Evolutionary conservation across 1,140 invertebrate species (phyloP).

Genomic region (Apis florea): DNA sequence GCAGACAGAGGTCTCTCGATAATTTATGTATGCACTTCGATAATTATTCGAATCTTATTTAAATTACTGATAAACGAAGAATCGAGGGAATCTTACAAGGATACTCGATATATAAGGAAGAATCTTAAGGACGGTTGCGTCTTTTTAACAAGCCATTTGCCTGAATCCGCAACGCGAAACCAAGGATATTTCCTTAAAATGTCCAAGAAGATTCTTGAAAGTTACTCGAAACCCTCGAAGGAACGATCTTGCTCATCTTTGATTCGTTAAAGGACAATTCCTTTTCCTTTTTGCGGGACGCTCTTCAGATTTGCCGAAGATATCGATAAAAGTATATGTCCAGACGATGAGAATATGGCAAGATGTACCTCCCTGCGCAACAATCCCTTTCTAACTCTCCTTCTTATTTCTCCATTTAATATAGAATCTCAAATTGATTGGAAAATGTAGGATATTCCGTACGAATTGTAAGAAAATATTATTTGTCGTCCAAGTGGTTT

Average conservation of each 20-base stretch:
- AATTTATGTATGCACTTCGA: conserved; percentile 3
- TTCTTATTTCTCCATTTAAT: background rate
- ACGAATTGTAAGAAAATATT: background rate
- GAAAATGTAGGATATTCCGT: background rate
- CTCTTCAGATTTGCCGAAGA: background rate
- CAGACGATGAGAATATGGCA: background rate
- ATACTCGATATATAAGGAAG: conserved; percentile 16
- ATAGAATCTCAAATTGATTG: background rate
- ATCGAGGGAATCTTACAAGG: conserved; percentile 6
- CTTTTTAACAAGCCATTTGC: conserved; percentile 46
- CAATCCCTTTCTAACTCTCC: no score
- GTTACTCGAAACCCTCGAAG: conserved; percentile 5
- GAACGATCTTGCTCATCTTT: background rate
- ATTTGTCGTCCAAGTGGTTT: background rate
- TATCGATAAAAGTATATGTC: background rate
- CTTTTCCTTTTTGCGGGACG: background rate
- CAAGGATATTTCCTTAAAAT: conserved; percentile 13
- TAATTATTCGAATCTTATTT: conserved; percentile 28
- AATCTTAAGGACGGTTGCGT: conserved; percentile 4
- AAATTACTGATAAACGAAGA: conserved; percentile 28
- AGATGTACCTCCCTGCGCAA: background rate
- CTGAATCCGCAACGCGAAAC: conserved; percentile 26
- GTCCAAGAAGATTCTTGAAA: conserved; percentile 31
- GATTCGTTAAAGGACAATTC: conserved; percentile 4
- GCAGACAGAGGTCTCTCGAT: background rate